phyloP scores from a whole-genome alignment of 2,797 vertebrate species.

The Loris lydekkerianus region DNA sequence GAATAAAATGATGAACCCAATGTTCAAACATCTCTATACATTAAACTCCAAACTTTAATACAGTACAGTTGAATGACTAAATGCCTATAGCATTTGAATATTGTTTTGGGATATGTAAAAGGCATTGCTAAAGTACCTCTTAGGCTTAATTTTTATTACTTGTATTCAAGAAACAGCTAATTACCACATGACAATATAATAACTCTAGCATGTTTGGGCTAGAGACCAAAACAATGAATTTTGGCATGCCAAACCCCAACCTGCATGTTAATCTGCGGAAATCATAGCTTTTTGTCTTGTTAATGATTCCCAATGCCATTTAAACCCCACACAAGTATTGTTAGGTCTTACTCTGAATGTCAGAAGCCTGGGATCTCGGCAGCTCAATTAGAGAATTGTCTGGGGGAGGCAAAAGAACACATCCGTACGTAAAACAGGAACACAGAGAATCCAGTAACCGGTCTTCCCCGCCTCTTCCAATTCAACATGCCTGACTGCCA shows the following conservation, averaged over 20 bases:
- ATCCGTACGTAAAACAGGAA: not conserved
- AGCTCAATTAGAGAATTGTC: constrained; percentile 70
- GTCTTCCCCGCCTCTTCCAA: not conserved
- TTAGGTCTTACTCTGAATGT: constrained; percentile 69
- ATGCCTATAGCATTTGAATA: constrained; percentile 83
- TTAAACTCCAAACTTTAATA: constrained; percentile 85
- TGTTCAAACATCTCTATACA: constrained; percentile 84
- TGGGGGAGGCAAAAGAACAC: constrained; percentile 64
- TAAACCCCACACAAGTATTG: constrained; percentile 76
- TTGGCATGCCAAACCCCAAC: constrained; percentile 72
- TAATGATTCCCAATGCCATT: constrained; percentile 82
- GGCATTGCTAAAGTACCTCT: constrained; percentile 82
- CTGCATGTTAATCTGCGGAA: constrained; percentile 75
- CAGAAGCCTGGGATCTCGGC: constrained; percentile 65
- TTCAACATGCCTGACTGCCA: not conserved
- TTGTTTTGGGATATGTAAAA: constrained; percentile 86
- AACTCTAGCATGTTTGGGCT: constrained; percentile 77
- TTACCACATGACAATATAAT: constrained; percentile 80
- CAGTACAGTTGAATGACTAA: constrained; percentile 84
- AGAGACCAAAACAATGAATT: constrained; percentile 79
- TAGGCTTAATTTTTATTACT: constrained; percentile 86
- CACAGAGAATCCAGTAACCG: not conserved
- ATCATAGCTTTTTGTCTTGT: constrained; percentile 72
- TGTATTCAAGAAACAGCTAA: constrained; percentile 86
- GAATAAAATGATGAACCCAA: constrained; percentile 85